These are phyloP conservation scores for Eclectus roratus DNA, from an alignment of 2,113 vertebrate genomes.

Conservation along the genomic window DNA sequence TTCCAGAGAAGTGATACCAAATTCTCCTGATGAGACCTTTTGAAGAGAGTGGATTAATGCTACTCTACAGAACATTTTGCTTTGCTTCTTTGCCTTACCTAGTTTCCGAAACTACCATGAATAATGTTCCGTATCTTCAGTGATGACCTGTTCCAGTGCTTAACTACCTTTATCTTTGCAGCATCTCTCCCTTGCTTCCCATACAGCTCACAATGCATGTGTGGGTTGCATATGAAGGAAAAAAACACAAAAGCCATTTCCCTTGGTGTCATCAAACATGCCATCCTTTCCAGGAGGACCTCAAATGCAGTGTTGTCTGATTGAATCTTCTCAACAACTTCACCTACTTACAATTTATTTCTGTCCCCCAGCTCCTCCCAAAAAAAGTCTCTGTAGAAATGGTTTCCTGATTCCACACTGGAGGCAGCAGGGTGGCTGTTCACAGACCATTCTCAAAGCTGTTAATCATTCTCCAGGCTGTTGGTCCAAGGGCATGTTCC, in stretches of 20 bases:
- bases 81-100: not conserved
- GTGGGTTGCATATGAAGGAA: not conserved
- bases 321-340: not conserved
- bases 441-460: not conserved
- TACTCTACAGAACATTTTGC: not conserved
- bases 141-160: not conserved
- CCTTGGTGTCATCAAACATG: not conserved
- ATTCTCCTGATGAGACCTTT: not conserved
- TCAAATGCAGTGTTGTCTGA: not conserved
- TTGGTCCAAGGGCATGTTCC: not conserved
- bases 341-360: not conserved
- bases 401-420: not conserved
- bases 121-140: not conserved
- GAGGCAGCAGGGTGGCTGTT: not conserved
- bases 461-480: conserved; percentile 18
- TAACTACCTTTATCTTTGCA: not conserved
- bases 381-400: not conserved
- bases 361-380: accelerated
- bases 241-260: not conserved
- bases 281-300: not conserved
- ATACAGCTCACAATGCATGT: not conserved
- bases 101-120: not conserved
- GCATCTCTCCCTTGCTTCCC: not conserved
- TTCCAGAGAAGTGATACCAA: not conserved
- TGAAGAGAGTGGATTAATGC: not conserved